phyloP scores from a whole-genome alignment of 2,888 invertebrate species.

The Drosophila emarginata region DNA sequence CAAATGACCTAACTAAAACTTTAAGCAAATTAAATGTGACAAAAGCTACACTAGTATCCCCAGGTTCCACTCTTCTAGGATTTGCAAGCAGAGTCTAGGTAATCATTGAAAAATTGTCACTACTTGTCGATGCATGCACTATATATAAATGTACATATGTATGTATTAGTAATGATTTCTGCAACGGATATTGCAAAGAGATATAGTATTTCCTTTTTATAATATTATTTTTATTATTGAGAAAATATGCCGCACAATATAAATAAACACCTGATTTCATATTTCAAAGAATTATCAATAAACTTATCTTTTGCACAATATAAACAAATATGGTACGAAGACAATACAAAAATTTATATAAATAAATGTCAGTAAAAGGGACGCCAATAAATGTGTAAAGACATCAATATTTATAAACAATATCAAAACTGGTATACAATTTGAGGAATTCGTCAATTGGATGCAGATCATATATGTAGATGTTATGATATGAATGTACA shows the following conservation, averaged over 20 bases:
- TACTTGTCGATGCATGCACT: background rate
- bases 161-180: background rate
- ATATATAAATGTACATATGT: background rate
- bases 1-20: no score
- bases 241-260: background rate
- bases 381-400: background rate
- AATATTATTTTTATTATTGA: background rate
- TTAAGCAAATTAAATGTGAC: no score
- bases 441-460: no score
- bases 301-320: slow-evolving; percentile 7
- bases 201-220: background rate
- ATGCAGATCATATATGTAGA: no score
- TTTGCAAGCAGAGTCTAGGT: no score
- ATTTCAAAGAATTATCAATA: background rate
- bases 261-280: slow-evolving; percentile 13
- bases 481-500: no score
- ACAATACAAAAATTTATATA: background rate
- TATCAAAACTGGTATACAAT: no score
- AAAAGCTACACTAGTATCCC: no score
- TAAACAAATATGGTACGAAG: background rate
- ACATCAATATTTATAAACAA: no score
- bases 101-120: no score
- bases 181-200: background rate
- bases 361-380: background rate
- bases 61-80: no score